phyloP scores from a whole-genome alignment of 2,888 invertebrate species.

The Prenolepis imparis region DNA sequence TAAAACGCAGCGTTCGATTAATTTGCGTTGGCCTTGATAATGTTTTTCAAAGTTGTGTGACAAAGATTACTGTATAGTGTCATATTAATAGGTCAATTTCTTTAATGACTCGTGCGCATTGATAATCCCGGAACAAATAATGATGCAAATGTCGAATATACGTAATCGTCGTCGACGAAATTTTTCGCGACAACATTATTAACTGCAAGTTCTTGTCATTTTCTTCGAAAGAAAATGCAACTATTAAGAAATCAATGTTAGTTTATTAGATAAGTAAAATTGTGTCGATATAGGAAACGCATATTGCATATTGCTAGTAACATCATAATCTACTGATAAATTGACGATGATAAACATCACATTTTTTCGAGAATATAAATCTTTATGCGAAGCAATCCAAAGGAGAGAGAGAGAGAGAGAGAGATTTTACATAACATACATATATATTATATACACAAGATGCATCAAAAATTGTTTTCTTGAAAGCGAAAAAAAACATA shows the following conservation, averaged over 20 bases:
- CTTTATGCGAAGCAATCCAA: neutral
- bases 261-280: neutral
- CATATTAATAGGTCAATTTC: neutral
- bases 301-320: neutral
- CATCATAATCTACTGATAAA: neutral
- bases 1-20: neutral
- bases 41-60: neutral
- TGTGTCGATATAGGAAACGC: neutral
- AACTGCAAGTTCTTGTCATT: neutral
- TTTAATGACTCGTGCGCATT: neutral
- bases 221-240: neutral
- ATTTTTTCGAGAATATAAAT: neutral
- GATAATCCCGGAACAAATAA: neutral
- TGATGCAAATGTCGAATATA: neutral
- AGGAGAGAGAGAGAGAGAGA: no score
- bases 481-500: no score
- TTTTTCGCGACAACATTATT: neutral
- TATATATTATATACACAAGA: no score
- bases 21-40: neutral
- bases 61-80: neutral
- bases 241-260: neutral
- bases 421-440: no score
- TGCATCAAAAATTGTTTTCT: neutral
- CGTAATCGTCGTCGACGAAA: neutral
- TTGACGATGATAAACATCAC: neutral